Evolutionary conservation across 2,888 invertebrate genomes (phyloP).

Genomic region (Oxycera nigricornis): DNA sequence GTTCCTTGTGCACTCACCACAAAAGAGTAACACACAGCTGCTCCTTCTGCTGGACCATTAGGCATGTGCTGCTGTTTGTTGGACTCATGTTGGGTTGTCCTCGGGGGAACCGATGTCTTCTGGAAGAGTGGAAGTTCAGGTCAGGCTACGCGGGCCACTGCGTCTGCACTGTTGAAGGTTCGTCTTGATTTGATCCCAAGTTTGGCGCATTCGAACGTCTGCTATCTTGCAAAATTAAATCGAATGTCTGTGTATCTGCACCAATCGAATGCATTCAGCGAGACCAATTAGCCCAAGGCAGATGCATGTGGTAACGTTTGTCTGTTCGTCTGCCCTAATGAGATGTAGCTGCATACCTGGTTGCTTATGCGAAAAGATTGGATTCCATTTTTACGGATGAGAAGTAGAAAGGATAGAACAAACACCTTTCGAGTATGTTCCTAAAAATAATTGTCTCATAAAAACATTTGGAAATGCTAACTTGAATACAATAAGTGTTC

Average conservation of each 20-base stretch:
- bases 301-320: constrained; percentile 2
- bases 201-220: background rate
- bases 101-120: background rate
- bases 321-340: background rate
- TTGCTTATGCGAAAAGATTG: too few species aligned
- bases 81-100: too few species aligned
- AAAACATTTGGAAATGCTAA: too few species aligned
- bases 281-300: constrained; percentile 21
- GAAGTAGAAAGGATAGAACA: too few species aligned
- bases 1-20: background rate
- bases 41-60: background rate
- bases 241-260: background rate
- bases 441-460: too few species aligned
- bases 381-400: too few species aligned
- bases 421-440: too few species aligned
- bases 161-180: background rate
- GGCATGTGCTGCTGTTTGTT: too few species aligned
- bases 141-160: background rate
- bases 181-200: background rate
- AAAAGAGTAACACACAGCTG: background rate
- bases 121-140: background rate
- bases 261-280: constrained; percentile 1
- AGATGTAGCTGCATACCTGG: background rate
- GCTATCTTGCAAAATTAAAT: constrained; percentile 9
- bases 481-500: too few species aligned